Conservation (phyloP, 2,888 invertebrate genomes). For the Axea sp. region DNA sequence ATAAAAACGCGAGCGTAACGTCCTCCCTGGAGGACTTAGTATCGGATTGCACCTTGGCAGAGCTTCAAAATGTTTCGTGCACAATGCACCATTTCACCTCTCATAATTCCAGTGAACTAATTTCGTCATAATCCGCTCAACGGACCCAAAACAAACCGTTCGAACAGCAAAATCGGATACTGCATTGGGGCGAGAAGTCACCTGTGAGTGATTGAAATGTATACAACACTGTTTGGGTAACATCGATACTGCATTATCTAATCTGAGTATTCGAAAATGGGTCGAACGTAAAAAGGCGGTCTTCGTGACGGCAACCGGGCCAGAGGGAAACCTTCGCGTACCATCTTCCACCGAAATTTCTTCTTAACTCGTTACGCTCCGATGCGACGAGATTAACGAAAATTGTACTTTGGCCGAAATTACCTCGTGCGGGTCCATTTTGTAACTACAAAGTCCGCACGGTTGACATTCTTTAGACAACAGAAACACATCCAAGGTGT, state of each 20-base stretch:
- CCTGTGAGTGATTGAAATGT: constrained; percentile 8
- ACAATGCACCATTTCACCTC: constrained; percentile 3
- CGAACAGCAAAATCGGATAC: not conserved
- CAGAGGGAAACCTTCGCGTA: not conserved
- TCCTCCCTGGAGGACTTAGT: constrained; percentile 26
- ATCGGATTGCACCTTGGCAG: constrained; percentile 40
- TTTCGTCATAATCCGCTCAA: constrained; percentile 19
- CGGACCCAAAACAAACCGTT: constrained; percentile 13
- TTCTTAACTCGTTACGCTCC: not conserved
- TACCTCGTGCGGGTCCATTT: no score
- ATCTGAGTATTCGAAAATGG: constrained; percentile 8
- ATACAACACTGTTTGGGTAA: constrained; percentile 5
- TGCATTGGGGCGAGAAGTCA: no score
- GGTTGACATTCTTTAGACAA: constrained; percentile 36
- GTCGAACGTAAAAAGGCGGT: not conserved
- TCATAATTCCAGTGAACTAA: constrained; percentile 24
- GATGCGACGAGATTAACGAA: not conserved
- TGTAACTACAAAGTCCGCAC: constrained; percentile 23
- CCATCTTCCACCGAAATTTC: not conserved
- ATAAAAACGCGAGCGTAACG: constrained; percentile 36
- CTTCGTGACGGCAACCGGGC: not conserved
- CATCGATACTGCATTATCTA: constrained; percentile 5
- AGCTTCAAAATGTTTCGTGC: constrained; percentile 35
- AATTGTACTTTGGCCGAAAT: not conserved
- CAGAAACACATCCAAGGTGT: constrained; percentile 36